phyloP scores from a whole-genome alignment of 2,113 vertebrate species.

The Mionectes macconnelli region DNA sequence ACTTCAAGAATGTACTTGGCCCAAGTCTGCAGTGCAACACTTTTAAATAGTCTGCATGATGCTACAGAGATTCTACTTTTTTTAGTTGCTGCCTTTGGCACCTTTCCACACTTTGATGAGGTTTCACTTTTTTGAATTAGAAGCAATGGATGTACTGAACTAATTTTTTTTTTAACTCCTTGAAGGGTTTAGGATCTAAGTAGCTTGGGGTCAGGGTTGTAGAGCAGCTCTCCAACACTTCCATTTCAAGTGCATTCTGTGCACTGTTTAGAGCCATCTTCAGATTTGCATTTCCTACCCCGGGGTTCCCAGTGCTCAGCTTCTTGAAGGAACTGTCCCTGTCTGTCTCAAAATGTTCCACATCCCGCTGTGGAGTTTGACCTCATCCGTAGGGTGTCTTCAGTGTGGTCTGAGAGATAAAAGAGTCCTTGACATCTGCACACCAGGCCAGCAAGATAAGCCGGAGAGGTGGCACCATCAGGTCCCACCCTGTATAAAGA shows the following conservation, averaged over 20 bases:
- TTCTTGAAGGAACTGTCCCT: background rate
- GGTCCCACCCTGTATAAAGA: background rate
- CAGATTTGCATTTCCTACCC: background rate
- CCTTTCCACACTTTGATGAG: background rate
- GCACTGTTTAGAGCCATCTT: background rate
- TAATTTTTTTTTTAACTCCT: background rate
- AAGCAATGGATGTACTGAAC: background rate
- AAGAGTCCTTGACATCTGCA: background rate
- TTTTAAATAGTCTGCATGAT: background rate
- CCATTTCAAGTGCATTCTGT: background rate
- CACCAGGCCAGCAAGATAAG: conserved; percentile 19
- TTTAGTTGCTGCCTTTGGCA: background rate
- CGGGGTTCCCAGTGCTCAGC: background rate
- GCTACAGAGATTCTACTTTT: background rate
- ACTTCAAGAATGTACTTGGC: background rate
- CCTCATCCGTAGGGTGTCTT: background rate
- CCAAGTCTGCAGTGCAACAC: background rate
- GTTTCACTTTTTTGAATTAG: background rate
- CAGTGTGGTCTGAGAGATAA: conserved; percentile 30
- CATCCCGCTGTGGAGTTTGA: background rate
- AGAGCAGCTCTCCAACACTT: background rate
- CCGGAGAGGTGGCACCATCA: background rate
- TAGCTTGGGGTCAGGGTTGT: background rate
- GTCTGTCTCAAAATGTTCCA: background rate
- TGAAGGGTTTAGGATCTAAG: background rate